A percentile compares a stretch with the other conserved stretches of the same genome.
phyloP scores from a whole-genome alignment of 2,888 invertebrate genomes.

The Encarsia formosa region DNA sequence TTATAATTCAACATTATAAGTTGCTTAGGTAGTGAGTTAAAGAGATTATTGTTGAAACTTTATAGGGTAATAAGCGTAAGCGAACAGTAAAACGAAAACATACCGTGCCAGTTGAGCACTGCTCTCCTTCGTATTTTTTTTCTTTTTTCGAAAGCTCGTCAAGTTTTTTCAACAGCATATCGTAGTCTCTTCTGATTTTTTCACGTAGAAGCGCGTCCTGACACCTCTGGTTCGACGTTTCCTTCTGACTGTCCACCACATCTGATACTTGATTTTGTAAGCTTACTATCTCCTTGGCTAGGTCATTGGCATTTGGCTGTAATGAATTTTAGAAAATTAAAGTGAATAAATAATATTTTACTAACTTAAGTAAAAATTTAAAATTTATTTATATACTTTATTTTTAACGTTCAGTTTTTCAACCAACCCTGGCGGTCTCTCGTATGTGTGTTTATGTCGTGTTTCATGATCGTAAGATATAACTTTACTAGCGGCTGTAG shows the following conservation, averaged over 20 bases:
- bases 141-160: conserved; percentile 40
- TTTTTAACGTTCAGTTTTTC: conserved; percentile 39
- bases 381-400: conserved; percentile 4
- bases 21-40: too few relatives aligned
- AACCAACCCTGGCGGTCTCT: conserved; percentile 40
- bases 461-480: conserved; percentile 43
- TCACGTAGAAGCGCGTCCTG: conserved; percentile 44
- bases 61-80: too few relatives aligned
- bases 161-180: conserved; percentile 39
- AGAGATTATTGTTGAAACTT: too few relatives aligned
- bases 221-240: conserved; percentile 36
- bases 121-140: conserved; percentile 39
- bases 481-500: conserved; percentile 36
- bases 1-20: too few relatives aligned
- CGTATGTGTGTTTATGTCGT: conserved; percentile 37
- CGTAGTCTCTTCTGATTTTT: conserved; percentile 43
- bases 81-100: too few relatives aligned
- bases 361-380: not conserved
- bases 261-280: conserved; percentile 30
- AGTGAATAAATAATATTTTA: not conserved
- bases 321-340: conserved; percentile 3
- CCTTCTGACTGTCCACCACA: conserved; percentile 32
- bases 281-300: conserved; percentile 35
- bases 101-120: conserved; percentile 30
- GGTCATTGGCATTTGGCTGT: conserved; percentile 43